Base-by-base conservation (phyloP, 2,797 vertebrate genomes). In the Psittacula echo region DNA sequence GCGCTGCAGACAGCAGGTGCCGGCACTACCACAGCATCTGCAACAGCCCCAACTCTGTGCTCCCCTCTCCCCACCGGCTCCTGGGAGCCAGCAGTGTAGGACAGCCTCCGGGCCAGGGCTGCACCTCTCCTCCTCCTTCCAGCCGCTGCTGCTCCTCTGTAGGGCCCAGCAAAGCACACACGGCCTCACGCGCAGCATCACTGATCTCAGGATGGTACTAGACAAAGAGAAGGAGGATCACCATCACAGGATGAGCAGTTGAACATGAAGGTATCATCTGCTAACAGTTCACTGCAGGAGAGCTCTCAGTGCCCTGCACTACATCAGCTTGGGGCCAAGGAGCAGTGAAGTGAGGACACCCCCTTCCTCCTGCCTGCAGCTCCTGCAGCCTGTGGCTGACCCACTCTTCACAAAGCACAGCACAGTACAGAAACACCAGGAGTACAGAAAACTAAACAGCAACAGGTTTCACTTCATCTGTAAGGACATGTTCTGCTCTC, bases 41-140 rank as follows among this genome's bases (percentile, higher is more conserved):
- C 87, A 90, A 27, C 29, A 61, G 37, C 24, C 80, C 22, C 0
- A 1, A 1, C 56, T 65, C n/a, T 2, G 0, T 18, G 1, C 9
- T 22, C 9, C 30, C n/a, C 42, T 29, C 24, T 76, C 51, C 65
- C 20, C 27, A 9, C 4, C 8, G 0, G 2, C 73, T 60, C 73
- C 67, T 37, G 3, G 2, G 62, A 68, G 39, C 62, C 83, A 51
- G 67, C 32, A 29, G 54, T 1, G 0, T 2, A 9, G 47, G 71
- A 34, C 44, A 39, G 27, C 32, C 19, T 23, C 61, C 0, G 0
- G 29, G 39, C 10, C 17, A 64, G n/a, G 50, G 44, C 34, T 68
- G 72, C 47, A 37, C 19, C 53, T 51, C 67, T 34, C 7, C 15
- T 21, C 23, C 70, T 71, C 53, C 82, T 50, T 13, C n/a, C 39